Evolutionary conservation across 1,140 invertebrate genomes (phyloP).

Genomic region (Homarus americanus): DNA sequence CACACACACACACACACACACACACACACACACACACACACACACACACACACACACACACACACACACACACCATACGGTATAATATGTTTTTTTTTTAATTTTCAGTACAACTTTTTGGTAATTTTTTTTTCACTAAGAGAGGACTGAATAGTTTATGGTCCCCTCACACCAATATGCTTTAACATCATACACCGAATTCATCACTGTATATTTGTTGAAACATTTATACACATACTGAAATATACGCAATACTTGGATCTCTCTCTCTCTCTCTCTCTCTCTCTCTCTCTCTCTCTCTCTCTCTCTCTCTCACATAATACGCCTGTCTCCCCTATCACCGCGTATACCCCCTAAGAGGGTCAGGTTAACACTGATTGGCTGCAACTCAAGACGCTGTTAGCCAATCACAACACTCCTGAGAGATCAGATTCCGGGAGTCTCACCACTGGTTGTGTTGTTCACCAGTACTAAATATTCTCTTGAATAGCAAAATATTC

Average conservation of each 20-base stretch:
- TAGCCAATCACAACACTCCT: background rate
- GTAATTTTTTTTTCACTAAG: too few relatives aligned
- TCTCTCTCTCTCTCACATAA: background rate
- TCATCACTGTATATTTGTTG: too few relatives aligned
- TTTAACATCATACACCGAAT: too few relatives aligned
- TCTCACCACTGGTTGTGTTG: too few relatives aligned
- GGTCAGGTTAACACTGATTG: background rate
- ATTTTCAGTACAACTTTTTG: too few relatives aligned
- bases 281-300: conserved; percentile 3
- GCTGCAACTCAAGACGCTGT: background rate
- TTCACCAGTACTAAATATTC: too few relatives aligned
- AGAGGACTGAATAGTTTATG: too few relatives aligned
- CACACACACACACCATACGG: background rate
- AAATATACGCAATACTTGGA: background rate
- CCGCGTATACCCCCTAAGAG: background rate
- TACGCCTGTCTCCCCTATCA: background rate
- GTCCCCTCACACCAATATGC: too few relatives aligned
- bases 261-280: conserved; percentile 3
- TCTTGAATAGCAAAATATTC: too few relatives aligned
- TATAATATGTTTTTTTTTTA: too few relatives aligned
- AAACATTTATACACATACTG: background rate
- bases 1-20: background rate
- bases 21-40: background rate
- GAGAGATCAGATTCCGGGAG: too few relatives aligned
- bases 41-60: background rate